A percentile compares a stretch with the other conserved stretches of the same genome.
Evolutionary conservation across 64 coral and sea anemone genomes (phyloP).

Genomic region (Catalaphyllia jardinei): DNA sequence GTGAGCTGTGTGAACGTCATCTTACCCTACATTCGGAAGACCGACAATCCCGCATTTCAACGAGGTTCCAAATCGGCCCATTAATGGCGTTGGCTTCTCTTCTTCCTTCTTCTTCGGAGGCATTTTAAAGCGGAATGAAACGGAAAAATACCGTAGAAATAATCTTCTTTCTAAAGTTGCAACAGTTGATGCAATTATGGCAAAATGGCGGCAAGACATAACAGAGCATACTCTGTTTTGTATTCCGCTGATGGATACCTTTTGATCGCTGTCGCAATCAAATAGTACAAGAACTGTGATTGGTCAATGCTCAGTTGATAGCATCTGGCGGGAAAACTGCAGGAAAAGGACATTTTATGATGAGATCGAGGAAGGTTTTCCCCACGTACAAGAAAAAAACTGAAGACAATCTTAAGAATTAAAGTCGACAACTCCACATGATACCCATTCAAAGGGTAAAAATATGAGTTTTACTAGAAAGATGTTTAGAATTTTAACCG

Average conservation of each 20-base stretch:
- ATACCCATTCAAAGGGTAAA: too few species aligned
- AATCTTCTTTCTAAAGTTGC: constrained; percentile 19
- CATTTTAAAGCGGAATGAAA: constrained; percentile 74
- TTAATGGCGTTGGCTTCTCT: constrained; percentile 84
- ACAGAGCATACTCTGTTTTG: constrained; percentile 18
- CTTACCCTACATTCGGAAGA: constrained; percentile 97
- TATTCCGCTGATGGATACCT: not conserved
- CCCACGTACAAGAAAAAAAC: too few species aligned
- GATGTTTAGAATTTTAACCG: too few species aligned
- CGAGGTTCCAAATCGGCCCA: constrained; percentile 96
- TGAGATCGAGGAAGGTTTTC: not conserved
- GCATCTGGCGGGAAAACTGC: constrained; percentile 24
- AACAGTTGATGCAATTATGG: not conserved
- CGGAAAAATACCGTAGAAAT: constrained; percentile 46
- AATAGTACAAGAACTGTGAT: not conserved
- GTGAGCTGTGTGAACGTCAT: not conserved
- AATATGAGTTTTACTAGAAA: too few species aligned
- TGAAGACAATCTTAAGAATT: too few species aligned
- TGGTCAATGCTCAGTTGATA: not conserved
- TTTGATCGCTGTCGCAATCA: not conserved
- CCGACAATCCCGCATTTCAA: constrained; percentile 97
- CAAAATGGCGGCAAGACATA: constrained; percentile 49
- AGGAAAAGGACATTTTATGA: not conserved
- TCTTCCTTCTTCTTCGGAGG: constrained; percentile 98
- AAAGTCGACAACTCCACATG: too few species aligned